phyloP scores from a whole-genome alignment of 2,113 vertebrate species.

The Steatornis caripensis region DNA sequence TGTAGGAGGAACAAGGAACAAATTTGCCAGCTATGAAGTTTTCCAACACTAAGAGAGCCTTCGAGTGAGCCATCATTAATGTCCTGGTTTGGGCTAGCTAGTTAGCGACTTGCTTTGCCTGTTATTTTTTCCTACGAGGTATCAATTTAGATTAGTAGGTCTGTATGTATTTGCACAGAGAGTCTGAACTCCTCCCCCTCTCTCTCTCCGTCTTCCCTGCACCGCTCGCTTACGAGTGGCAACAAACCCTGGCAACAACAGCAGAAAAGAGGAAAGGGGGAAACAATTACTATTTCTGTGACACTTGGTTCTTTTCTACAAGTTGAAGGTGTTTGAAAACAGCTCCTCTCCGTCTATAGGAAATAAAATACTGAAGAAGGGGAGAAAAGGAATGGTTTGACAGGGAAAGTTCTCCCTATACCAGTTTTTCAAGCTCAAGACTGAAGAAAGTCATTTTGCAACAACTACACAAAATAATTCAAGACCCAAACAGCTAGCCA shows the following conservation, averaged over 20 bases:
- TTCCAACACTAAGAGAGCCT: constrained; percentile 78
- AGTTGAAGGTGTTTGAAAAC: not conserved
- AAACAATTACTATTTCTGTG: not conserved
- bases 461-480: not conserved
- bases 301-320: not conserved
- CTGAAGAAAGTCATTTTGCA: not conserved
- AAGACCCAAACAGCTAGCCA: not conserved
- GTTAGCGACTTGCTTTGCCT: not conserved
- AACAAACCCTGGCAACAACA: not conserved
- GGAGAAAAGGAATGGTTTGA: not conserved
- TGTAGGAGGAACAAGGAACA: constrained; percentile 75
- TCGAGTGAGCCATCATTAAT: constrained; percentile 64
- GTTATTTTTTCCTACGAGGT: not conserved
- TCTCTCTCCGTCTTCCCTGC: not conserved
- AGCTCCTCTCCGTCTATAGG: not conserved
- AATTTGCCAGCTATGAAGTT: constrained; percentile 93
- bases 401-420: not conserved
- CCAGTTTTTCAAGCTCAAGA: not conserved
- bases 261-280: not conserved
- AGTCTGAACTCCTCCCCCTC: constrained; percentile 40
- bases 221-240: not conserved
- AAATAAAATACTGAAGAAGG: not conserved
- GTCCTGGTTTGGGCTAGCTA: too few relatives aligned
- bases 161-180: not conserved
- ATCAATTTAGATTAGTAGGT: not conserved